Conservation (phyloP, 2,113 vertebrate genomes). For the Lophochroa leadbeateri region DNA sequence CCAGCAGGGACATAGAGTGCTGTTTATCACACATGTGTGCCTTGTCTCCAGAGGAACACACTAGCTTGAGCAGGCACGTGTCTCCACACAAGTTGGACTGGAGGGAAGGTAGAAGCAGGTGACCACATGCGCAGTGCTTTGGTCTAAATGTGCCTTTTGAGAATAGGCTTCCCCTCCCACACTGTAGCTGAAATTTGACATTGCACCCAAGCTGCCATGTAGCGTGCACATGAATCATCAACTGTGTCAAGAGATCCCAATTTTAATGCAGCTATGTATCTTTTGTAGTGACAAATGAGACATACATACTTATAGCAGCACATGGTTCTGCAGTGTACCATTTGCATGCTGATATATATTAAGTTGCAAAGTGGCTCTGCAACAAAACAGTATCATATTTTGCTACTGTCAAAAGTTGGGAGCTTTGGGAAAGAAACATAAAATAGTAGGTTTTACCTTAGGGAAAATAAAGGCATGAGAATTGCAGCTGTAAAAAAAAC, state of each 20-base stretch:
- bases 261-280: background rate
- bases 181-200: background rate
- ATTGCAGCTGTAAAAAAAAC: background rate
- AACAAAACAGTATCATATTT: background rate
- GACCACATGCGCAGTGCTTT: rapidly evolving
- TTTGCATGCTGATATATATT: background rate
- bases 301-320: background rate
- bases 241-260: background rate
- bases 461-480: background rate
- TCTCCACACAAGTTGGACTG: rapidly evolving
- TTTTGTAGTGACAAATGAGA: background rate
- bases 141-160: background rate
- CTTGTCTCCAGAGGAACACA: background rate
- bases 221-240: background rate
- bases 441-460: background rate
- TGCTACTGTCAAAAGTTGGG: background rate
- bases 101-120: background rate
- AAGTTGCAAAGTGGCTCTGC: background rate
- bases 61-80: background rate
- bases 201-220: background rate
- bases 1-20: background rate
- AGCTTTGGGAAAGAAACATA: background rate
- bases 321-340: background rate
- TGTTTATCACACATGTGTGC: background rate
- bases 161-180: background rate